Base-by-base conservation (phyloP, 2,888 invertebrate genomes). In the Tipula unca region DNA sequence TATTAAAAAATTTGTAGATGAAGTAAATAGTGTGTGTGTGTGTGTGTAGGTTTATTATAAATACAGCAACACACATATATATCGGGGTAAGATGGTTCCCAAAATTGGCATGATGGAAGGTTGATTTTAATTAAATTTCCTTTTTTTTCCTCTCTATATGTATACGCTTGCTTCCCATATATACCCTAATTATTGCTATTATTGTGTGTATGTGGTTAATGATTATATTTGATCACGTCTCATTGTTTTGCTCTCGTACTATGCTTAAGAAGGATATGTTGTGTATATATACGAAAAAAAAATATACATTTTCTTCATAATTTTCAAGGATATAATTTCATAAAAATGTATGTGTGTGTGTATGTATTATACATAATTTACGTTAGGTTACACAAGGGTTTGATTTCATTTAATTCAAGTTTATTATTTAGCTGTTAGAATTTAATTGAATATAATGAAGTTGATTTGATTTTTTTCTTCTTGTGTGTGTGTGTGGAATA, bases 161-260 rank as follows among this genome's bases (percentile, higher is more conserved):
- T 69, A 1, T 69, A 10, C 25, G 20, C 69, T 69, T 25, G 69
- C 69, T 69, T 69, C 69, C n/a, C 69, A 69, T 25, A 25, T 69
- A 25, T 25, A 69, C 69, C 69, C 69, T 69, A 69, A 69, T 69
- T 69, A 69, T 69, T 69, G 25, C 69, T 25, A 69, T 69, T 69
- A 69, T 69, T 69, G 69, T 69, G 69, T 69, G 69, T 69, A 69
- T 69, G 69, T 69, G 69, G 69, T 69, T 69, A 69, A 69, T 69
- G 69, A 69, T 69, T 69, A 69, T 69, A 69, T 69, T 69, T 69
- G 69, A 69, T 69, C 69, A 69, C 69, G 69, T 69, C 69, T 69
- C 69, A 69, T 69, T 69, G 69, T 69, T 69, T 69, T 69, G 69
- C 25, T 69, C 69, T 69, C 69, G 69, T 69, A 69, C 69, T 25